Percentiles rank a stretch among this genome's conserved stretches.
phyloP scores from a whole-genome alignment of 2,797 vertebrate species.

The Ctenosaura bakeri region DNA sequence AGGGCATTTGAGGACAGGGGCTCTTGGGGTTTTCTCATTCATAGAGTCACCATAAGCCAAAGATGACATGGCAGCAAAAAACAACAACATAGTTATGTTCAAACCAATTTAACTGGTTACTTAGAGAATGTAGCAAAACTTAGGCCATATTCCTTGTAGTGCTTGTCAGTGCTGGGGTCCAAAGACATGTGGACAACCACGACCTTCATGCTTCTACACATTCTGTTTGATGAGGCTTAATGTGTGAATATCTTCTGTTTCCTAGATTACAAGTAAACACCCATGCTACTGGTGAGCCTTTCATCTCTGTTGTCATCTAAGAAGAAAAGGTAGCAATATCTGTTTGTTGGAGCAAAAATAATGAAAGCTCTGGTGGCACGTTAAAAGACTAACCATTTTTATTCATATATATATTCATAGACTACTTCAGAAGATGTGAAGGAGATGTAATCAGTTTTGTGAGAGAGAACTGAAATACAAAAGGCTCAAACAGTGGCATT shows the following conservation, averaged over 20 bases:
- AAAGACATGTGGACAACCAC: not conserved
- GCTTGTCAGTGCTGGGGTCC: not conserved
- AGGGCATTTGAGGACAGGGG: no score
- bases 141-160: not conserved
- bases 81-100: not conserved
- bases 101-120: not conserved
- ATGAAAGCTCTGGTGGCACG: no score
- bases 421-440: not conserved
- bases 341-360: no score
- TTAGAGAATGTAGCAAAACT: not conserved
- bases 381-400: not conserved
- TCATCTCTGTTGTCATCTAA: not conserved
- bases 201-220: not conserved
- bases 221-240: not conserved
- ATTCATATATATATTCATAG: not conserved
- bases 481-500: not conserved
- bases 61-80: no score
- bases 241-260: not conserved
- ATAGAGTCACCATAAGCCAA: no score
- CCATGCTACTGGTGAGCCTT: not conserved
- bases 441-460: no score
- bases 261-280: not conserved
- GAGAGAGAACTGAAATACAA: not conserved
- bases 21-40: no score
- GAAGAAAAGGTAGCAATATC: not conserved